Evolutionary conservation across 2,113 vertebrate genomes (phyloP).

Genomic region (Petrocephalus microphthalmus): DNA sequence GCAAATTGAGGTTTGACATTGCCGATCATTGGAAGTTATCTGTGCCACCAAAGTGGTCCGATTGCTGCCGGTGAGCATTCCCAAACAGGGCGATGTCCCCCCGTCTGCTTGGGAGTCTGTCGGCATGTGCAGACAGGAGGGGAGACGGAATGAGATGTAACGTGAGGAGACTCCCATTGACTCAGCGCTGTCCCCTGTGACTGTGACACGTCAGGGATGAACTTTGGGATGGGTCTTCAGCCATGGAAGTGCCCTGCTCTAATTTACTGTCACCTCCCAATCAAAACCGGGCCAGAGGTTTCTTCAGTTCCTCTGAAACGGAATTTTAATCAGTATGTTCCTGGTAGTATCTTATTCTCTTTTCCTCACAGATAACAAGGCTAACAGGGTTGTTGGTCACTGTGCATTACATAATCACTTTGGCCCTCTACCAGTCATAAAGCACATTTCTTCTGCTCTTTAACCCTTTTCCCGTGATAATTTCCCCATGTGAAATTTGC

Average conservation of each 20-base stretch:
- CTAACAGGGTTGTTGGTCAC: background rate
- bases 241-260: too few relatives aligned
- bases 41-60: background rate
- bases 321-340: background rate
- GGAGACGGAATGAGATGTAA: background rate
- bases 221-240: background rate
- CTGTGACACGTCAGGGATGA: background rate
- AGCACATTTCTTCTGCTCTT: background rate
- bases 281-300: background rate
- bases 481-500: too few relatives aligned
- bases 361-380: background rate
- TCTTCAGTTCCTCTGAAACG: background rate
- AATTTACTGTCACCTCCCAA: background rate
- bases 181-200: background rate
- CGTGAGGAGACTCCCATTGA: background rate
- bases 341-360: background rate
- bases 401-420: background rate
- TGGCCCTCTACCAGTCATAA: background rate
- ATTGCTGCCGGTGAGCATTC: background rate
- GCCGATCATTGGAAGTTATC: background rate
- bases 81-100: background rate
- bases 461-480: too few relatives aligned
- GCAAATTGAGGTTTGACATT: background rate
- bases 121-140: background rate
- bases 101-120: background rate